phyloP scores from a whole-genome alignment of 2,888 invertebrate genomes.

The Trichogramma dendrolimi region DNA sequence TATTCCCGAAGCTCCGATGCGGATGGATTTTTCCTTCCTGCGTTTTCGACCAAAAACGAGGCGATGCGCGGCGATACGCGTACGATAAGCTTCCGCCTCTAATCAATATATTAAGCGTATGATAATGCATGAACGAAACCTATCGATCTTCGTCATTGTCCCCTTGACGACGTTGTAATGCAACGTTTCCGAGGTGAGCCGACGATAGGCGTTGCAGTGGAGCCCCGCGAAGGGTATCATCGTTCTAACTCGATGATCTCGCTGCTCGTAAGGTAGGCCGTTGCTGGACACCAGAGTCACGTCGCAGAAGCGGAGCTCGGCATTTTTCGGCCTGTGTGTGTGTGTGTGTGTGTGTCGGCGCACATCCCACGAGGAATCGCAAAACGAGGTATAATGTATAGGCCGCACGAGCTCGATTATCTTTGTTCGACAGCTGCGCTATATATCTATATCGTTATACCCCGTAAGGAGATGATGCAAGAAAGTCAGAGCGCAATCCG shows the following conservation, averaged over 20 bases:
- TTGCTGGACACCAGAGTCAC: conserved; percentile 66
- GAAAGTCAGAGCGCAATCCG: conserved; percentile 62
- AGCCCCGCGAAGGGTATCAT: conserved; percentile 58
- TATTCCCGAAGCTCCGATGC: conserved; percentile 45
- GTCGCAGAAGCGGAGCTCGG: conserved; percentile 61
- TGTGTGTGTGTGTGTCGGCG: too few species aligned
- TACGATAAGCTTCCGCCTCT: not conserved
- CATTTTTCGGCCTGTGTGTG: conserved; percentile 7
- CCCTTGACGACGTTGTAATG: conserved; percentile 66
- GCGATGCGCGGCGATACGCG: not conserved
- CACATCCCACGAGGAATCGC: too few species aligned
- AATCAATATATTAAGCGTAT: not conserved
- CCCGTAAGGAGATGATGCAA: conserved; percentile 35
- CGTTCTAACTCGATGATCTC: conserved; percentile 46
- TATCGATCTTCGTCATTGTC: conserved; percentile 58
- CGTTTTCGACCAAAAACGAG: not conserved
- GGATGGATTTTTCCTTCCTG: conserved; percentile 7
- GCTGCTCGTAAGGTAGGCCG: conserved; percentile 58
- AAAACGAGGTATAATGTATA: too few species aligned
- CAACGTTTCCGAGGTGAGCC: conserved; percentile 59
- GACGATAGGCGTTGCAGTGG: conserved; percentile 57
- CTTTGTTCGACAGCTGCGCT: too few species aligned
- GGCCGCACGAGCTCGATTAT: too few species aligned
- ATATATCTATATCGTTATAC: too few species aligned
- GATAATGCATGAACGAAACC: conserved; percentile 46